Base-by-base conservation (phyloP, 2,113 vertebrate genomes). In the Campylorhamphus procurvoides region DNA sequence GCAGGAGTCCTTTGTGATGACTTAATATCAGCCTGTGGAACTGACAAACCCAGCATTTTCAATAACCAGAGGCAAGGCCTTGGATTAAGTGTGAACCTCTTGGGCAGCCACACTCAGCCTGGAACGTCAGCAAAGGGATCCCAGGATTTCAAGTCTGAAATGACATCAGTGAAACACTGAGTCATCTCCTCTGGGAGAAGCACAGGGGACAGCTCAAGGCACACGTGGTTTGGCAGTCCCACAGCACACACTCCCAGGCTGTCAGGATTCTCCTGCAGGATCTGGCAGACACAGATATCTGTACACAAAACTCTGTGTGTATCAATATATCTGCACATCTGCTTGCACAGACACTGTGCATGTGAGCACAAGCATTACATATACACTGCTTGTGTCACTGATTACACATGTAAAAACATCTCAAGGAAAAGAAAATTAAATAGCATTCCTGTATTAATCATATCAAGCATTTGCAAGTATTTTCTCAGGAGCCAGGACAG, bases 381-480 rank as follows among this genome's bases (percentile, higher is more conserved):
- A 27, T 5, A 29, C 5, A 6, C 11, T 37, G 7, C 12, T 1
- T 40, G 7, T 28, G 4, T 4, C 42, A 66, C 3, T 10, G 3
- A 24, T 33, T 40, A 40, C 5, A 19, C 28, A 25, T 0, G 3
- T 6, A 62, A 88, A 79, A 28, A 80, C 2, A 6, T 8, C 86
- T 72, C 29, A 17, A 24, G 44, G 47, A 73, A 80, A 40, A 53
- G 33, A 53, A 63, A 50, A 59, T 44, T 31, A 17, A 63, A 29
- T 12, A 62, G 5, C 20, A 44, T 44, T 75, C 47, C 44, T 27
- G 6, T 3, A 42, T 33, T 27, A 55, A 87, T 49, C 12, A 7
- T 7, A 31, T 0, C 3, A 2, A 40, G 25, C 52, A 59, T 0
- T 0, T 53, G 27, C 14, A 89, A 52, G 33, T 7, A 59, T 77